Evolutionary conservation across 2,113 vertebrate genomes (phyloP).

Genomic region (Pseudopodoces humilis): DNA sequence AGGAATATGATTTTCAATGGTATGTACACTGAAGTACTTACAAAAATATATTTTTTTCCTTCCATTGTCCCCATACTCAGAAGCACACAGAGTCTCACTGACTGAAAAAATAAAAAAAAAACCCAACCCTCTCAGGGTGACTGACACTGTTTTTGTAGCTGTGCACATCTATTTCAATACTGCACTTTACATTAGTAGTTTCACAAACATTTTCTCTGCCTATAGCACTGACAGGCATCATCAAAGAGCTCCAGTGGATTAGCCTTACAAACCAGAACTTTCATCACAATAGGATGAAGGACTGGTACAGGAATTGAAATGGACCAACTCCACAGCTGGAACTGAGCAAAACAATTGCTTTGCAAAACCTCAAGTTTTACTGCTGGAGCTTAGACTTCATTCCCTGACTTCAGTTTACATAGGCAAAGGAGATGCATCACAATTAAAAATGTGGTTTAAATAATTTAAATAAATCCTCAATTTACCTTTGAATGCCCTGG

Average conservation of each 20-base stretch:
- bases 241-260: neutral
- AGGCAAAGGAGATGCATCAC: neutral
- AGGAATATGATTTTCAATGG: neutral
- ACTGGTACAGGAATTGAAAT: neutral
- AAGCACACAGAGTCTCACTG: neutral
- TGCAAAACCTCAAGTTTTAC: neutral
- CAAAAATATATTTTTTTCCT: neutral
- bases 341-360: neutral
- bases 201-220: constrained; percentile 9
- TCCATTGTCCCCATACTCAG: neutral
- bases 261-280: neutral
- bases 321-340: neutral
- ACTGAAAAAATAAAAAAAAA: neutral
- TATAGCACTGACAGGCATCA: neutral
- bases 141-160: neutral
- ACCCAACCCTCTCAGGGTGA: neutral
- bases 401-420: neutral
- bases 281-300: neutral
- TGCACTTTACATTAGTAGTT: neutral
- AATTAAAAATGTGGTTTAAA: neutral
- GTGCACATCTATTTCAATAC: neutral
- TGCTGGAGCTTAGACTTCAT: neutral
- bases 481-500: neutral
- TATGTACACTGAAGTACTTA: neutral
- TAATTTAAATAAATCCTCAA: neutral